phyloP scores from a whole-genome alignment of 1,140 invertebrate genomes.

The Aphelinus atriplicis region DNA sequence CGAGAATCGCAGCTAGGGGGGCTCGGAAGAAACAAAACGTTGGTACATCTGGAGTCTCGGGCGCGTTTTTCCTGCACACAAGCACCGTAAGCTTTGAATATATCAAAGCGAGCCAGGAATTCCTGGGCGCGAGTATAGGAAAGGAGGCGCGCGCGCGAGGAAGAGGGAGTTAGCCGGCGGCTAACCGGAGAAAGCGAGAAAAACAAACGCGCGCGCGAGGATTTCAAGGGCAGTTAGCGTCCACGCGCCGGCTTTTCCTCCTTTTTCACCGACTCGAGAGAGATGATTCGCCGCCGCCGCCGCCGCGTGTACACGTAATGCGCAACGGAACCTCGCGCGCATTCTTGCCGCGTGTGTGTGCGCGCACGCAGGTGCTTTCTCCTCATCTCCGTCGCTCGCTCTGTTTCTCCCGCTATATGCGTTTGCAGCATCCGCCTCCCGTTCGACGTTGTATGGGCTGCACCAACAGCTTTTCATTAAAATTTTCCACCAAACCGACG shows the following conservation, averaged over 20 bases:
- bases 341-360: constrained; percentile 38
- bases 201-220: not conserved
- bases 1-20: too few species aligned
- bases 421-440: constrained; percentile 12
- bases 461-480: not conserved
- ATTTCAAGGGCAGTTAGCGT: constrained; percentile 25
- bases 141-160: too few species aligned
- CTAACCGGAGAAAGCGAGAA: not conserved
- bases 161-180: too few species aligned
- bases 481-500: not conserved
- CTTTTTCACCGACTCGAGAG: not conserved
- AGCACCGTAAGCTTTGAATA: too few species aligned
- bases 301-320: constrained; percentile 12
- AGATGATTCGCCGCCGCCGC: not conserved
- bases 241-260: not conserved
- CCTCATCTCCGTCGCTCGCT: constrained; percentile 41
- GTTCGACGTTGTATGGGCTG: constrained; percentile 8
- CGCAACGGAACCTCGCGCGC: constrained; percentile 43
- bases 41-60: too few species aligned
- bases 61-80: too few species aligned
- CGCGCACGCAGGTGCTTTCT: constrained; percentile 33
- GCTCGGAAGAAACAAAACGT: too few species aligned
- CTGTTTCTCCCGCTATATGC: constrained; percentile 33
- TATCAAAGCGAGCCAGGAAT: too few species aligned
- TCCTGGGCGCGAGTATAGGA: too few species aligned